Evolutionary conservation across 2,797 vertebrate species (phyloP).

Genomic region (Characodon lateralis): DNA sequence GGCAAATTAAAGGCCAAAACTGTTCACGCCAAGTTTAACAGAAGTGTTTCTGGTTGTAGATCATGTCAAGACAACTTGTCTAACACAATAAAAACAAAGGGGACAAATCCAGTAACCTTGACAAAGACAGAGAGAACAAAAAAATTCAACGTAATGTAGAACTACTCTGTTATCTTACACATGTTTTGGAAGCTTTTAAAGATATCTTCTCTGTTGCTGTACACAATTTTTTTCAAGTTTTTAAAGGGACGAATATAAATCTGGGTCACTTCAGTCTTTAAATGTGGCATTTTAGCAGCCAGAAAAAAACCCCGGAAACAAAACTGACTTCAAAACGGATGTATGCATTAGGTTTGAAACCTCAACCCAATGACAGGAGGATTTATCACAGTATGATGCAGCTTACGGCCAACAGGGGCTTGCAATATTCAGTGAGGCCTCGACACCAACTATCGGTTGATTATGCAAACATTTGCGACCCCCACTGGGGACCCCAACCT

Average conservation of each 20-base stretch:
- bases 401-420: not conserved
- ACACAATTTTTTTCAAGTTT: not conserved
- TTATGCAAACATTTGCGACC: not conserved
- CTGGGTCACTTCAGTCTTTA: not conserved
- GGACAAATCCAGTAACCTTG: not conserved
- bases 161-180: too few species aligned
- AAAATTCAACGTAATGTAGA: too few species aligned
- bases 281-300: not conserved
- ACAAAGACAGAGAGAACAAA: not conserved
- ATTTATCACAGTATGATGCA: not conserved
- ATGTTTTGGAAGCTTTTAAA: not conserved
- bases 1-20: constrained; percentile 50
- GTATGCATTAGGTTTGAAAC: not conserved
- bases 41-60: not conserved
- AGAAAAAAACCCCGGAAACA: not conserved
- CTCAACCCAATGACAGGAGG: not conserved
- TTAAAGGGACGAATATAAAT: not conserved
- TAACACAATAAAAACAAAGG: not conserved
- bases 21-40: not conserved
- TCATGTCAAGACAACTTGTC: not conserved
- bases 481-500: too few species aligned
- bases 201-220: not conserved
- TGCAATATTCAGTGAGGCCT: not conserved
- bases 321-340: not conserved
- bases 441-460: not conserved